Conservation (phyloP, 2,113 vertebrate genomes). For the Excalfactoria chinensis region DNA sequence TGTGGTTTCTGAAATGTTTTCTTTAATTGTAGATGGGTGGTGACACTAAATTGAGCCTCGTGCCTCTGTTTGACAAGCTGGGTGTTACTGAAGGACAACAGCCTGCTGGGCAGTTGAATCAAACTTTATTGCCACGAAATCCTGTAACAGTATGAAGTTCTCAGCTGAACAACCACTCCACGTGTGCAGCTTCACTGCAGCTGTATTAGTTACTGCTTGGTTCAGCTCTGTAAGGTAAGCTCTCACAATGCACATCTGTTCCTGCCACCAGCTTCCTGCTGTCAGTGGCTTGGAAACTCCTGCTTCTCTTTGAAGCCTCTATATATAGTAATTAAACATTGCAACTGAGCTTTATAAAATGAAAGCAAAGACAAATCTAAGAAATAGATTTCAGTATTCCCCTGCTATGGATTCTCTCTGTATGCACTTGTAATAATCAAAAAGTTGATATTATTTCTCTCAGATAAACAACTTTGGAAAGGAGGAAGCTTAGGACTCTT, state of each 20-base stretch:
- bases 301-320: conserved; percentile 52
- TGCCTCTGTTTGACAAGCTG: neutral
- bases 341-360: conserved; percentile 60
- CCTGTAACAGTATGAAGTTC: neutral
- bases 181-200: neutral
- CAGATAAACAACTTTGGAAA: neutral
- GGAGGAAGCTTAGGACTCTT: neutral
- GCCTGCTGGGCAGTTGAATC: neutral
- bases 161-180: neutral
- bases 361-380: conserved; percentile 63
- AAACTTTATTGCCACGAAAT: conserved; percentile 51
- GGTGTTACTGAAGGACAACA: neutral
- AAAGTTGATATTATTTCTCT: neutral
- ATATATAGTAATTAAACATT: no score
- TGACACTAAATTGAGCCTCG: neutral
- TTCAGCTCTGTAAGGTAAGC: neutral
- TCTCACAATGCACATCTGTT: neutral
- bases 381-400: conserved; percentile 38
- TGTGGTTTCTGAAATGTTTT: neutral
- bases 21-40: neutral
- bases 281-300: neutral
- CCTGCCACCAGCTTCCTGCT: neutral
- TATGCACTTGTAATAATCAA: no score
- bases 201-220: neutral
- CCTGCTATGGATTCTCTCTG: neutral